A percentile compares a stretch with the other conserved stretches of the same genome.
These are phyloP conservation scores for Psittacara wagleri DNA, from an alignment of 2,113 vertebrate species.

Conservation along the genomic window DNA sequence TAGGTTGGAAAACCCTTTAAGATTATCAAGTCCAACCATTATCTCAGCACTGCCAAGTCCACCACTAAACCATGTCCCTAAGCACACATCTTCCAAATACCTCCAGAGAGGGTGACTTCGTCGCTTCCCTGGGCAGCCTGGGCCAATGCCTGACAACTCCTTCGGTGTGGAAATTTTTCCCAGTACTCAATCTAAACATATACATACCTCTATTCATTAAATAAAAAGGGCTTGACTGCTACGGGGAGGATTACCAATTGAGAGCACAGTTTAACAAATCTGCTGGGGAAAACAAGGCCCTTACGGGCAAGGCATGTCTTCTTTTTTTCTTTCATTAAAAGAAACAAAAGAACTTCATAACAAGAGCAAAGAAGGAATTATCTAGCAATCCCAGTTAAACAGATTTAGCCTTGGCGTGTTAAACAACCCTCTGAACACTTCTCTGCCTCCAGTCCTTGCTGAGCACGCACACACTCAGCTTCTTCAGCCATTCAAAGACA, in stretches of 20 bases:
- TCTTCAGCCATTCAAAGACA: background rate
- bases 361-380: background rate
- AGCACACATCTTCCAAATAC: background rate
- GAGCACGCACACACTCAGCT: background rate
- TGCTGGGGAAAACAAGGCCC: background rate
- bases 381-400: background rate
- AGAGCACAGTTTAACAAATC: background rate
- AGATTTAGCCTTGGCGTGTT: background rate
- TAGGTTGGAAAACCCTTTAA: background rate
- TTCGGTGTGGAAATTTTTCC: background rate
- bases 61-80: background rate
- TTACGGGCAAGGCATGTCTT: background rate
- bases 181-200: background rate
- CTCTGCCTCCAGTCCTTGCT: background rate
- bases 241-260: background rate
- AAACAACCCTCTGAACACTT: background rate
- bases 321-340: background rate
- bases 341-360: background rate
- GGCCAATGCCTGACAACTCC: background rate
- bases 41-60: background rate
- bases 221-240: background rate
- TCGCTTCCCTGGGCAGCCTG: background rate
- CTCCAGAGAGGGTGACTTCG: background rate
- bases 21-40: background rate
- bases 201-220: background rate